Evolutionary conservation across 2,888 invertebrate species (phyloP), one percentile per base, ranked within the genome.

Genomic region (Belgica antarctica): DNA sequence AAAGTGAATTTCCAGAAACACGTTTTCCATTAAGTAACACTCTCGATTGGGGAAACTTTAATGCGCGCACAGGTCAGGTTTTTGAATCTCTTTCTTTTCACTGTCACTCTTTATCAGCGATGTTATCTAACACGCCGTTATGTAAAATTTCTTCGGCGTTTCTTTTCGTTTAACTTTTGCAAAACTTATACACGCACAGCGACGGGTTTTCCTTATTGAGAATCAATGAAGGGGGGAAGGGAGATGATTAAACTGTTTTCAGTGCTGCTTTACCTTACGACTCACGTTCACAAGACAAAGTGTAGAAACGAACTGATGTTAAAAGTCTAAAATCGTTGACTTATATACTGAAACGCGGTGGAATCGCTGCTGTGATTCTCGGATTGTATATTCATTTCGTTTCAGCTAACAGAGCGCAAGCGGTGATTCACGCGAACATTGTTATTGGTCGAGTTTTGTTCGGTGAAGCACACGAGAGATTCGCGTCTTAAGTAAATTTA

Each of bases 231-330:
- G n/a, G n/a, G n/a, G n/a, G n/a, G n/a, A n/a, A n/a, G n/a, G n/a
- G n/a, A n/a, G n/a, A n/a, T n/a, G n/a, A n/a, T n/a, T n/a, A n/a
- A n/a, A n/a, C n/a, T n/a, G n/a, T n/a, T n/a, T n/a, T n/a, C n/a
- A n/a, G 12, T n/a, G 4, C 22, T 52, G 25, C 59, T 59, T 59
- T 59, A 59, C 59, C 59, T 59, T 59, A 15, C n/a, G 27, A 25
- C 25, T 27, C 27, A n/a, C 59, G 59, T 25, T 59, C 59, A 68
- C 52, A n/a, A n/a, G 47, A 57, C 68, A 34, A 31, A 52, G 65
- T 57, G 28, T 68, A 28, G 57, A 68, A 68, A 68, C 47, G 34
- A 57, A 68, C 68, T 68, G 68, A 68, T 68, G 68, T 68, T 27
- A 68, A 68, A 68, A 68, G 27, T 57, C 19, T 57, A 57, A 68